Conservation (phyloP, 2,797 vertebrate genomes). For the Urosaurus nigricauda region DNA sequence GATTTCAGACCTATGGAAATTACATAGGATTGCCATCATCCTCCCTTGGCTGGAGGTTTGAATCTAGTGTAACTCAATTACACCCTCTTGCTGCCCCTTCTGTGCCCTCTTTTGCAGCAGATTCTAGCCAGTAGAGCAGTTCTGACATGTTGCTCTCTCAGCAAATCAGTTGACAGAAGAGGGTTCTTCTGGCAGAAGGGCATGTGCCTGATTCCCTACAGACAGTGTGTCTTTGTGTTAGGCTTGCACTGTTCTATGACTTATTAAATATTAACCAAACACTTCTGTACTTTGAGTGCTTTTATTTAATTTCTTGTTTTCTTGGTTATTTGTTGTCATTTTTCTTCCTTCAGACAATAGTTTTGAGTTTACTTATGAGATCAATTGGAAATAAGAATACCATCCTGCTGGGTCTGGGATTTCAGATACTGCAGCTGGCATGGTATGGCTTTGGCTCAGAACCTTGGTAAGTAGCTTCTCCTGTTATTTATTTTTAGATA, state of each 20-base stretch:
- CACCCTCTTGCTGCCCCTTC: too few species aligned
- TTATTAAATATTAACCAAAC: neutral
- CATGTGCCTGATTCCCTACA: too few species aligned
- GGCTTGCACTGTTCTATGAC: neutral
- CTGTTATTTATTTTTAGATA: neutral
- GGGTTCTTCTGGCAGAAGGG: too few species aligned
- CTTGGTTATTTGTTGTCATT: neutral
- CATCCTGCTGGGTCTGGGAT: conserved; percentile 88
- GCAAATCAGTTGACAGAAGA: too few species aligned
- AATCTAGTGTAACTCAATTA: too few species aligned
- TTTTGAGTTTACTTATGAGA: conserved; percentile 90
- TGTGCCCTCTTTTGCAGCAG: too few species aligned
- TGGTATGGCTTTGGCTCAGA: conserved; percentile 92
- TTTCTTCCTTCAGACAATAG: conserved; percentile 80
- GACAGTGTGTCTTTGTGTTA: too few species aligned
- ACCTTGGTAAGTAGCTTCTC: conserved; percentile 82
- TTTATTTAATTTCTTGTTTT: neutral
- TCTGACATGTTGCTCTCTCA: too few species aligned
- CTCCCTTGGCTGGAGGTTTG: too few species aligned
- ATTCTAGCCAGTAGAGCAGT: too few species aligned
- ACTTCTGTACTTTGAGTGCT: neutral
- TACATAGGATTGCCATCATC: too few species aligned
- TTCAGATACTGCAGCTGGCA: conserved; percentile 89
- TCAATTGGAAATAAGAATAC: conserved; percentile 93
- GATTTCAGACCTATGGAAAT: too few species aligned